These are phyloP conservation scores for Notothenia rossii DNA, from an alignment of 2,113 vertebrate genomes.

Conservation along the genomic window DNA sequence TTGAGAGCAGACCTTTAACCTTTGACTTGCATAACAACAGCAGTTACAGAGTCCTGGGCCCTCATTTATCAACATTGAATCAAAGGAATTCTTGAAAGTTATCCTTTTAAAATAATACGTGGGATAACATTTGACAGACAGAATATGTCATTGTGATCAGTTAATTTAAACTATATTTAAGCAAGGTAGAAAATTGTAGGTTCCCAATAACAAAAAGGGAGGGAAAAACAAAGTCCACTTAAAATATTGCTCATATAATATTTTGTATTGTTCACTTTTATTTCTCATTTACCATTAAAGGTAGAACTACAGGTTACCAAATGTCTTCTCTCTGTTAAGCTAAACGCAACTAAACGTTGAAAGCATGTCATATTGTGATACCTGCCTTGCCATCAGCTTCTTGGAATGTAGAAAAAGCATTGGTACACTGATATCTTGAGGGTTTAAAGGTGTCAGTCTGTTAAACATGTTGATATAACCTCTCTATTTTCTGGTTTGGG, in stretches of 20 bases:
- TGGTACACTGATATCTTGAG: neutral
- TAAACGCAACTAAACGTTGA: neutral
- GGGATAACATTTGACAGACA: neutral
- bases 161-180: neutral
- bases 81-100: neutral
- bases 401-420: neutral
- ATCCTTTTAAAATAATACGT: neutral
- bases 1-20: slow-evolving; percentile 30
- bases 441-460: neutral
- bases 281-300: neutral
- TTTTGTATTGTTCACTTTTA: neutral
- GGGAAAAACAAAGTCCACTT: neutral
- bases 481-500: neutral
- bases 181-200: neutral
- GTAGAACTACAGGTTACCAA: neutral
- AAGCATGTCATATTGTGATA: neutral
- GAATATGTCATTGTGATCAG: neutral
- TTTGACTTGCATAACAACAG: neutral
- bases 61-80: slow-evolving; percentile 43
- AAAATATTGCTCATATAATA: neutral
- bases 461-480: neutral
- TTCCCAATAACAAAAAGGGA: neutral
- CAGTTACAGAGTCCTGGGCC: slow-evolving; percentile 25
- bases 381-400: neutral
- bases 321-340: neutral